A percentile compares a stretch with the other conserved stretches of the same genome.
These are phyloP conservation scores for Buphagus erythrorhynchus DNA, from an alignment of 2,797 vertebrate genomes.

Conservation along the genomic window DNA sequence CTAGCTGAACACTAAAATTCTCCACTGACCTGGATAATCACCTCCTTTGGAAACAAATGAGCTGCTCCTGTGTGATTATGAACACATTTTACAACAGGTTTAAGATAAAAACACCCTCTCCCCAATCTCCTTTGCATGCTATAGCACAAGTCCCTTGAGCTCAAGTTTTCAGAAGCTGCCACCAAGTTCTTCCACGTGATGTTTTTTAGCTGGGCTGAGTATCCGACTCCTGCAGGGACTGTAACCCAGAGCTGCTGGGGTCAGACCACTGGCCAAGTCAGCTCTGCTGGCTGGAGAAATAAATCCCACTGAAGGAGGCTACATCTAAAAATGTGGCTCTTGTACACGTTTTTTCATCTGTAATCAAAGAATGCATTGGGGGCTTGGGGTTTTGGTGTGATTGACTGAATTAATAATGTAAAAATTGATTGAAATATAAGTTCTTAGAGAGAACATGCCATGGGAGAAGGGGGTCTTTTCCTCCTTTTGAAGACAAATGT, in stretches of 20 bases:
- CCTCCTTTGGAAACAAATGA: neutral
- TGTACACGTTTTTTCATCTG: neutral
- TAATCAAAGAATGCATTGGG: neutral
- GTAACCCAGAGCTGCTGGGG: neutral
- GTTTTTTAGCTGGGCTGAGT: neutral
- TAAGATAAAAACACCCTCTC: neutral
- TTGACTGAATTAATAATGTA: neutral
- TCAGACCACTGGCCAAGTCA: neutral
- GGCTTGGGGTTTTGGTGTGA: neutral
- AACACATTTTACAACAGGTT: neutral
- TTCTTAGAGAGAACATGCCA: neutral
- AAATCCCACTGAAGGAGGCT: neutral
- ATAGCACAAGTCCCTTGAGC: neutral
- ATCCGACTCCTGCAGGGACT: neutral
- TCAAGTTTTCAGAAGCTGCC: neutral
- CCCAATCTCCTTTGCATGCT: neutral
- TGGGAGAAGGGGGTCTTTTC: neutral
- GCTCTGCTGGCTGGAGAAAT: neutral
- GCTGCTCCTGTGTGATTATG: neutral
- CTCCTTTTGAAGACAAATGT: neutral
- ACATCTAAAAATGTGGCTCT: neutral
- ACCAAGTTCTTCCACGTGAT: neutral
- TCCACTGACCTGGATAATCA: neutral
- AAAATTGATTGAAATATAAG: neutral
- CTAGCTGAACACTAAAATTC: neutral